Base-by-base conservation (phyloP, 2,888 invertebrate genomes). In the Strigamia crassipes region DNA sequence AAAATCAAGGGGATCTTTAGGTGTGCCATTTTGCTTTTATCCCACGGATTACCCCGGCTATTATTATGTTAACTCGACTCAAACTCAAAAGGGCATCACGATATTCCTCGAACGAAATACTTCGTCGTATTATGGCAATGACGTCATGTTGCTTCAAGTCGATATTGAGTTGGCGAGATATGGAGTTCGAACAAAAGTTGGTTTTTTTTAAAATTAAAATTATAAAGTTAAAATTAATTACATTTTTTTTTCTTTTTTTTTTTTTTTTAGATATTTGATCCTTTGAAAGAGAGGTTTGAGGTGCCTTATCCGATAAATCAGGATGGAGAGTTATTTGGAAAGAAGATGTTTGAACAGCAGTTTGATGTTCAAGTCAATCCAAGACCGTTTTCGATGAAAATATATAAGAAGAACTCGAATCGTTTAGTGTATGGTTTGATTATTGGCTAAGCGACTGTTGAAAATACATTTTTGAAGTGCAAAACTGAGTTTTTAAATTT, bases 21-120 rank as follows among this genome's bases (percentile, higher is more conserved):
- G 91, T 84, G 89, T 91, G 0, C 94, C 94, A 0, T 93, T 91
- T 87, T 94, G 94, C 87, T 94, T 90, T 88, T 94, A 92, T 87
- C 93, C 94, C 0, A 88, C 90, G 0, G 89, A 91, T 83, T 94
- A 92, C 88, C 89, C 89, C 79, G 90, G 91, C n/a, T 94, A 93
- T 86, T 89, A 89, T 80, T 91, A 91, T 85, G 84, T 90, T 1
- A 93, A 93, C 86, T 89, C 91, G 84, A 92, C 91, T 0, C 89
- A 91, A 84, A 90, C 90, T 41, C 89, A 89, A n/a, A 91, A 90
- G 85, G 92, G 92, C 0, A 88, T 91, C 83, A 88, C 88, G 1
- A 92, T 90, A 0, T 91, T 89, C 85, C 88, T 92, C 83, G 89
- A 90, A 85, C 88, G 90, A 78, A 87, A 87, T 12, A 89, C 90